Evolutionary conservation across 2,113 vertebrate species (phyloP).

Genomic region (Phalacrocorax pelagicus): DNA sequence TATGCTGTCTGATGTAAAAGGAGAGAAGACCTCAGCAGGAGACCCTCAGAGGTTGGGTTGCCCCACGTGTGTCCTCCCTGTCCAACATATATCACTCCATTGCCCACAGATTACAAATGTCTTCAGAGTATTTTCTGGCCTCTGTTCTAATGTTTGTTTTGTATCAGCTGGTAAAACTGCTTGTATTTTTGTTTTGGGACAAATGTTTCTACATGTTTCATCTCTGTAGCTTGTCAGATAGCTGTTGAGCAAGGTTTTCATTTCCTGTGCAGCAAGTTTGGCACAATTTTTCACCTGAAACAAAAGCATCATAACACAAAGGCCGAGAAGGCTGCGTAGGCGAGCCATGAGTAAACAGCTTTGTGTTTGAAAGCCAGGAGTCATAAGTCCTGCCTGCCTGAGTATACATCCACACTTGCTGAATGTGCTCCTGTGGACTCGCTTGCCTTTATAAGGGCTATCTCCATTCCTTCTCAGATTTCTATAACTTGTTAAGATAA

Average conservation of each 20-base stretch:
- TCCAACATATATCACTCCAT: not conserved
- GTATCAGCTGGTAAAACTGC: not conserved
- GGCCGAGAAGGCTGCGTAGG: not conserved
- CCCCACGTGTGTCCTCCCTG: not conserved
- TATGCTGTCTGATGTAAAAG: not conserved
- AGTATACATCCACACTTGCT: not conserved
- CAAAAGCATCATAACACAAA: not conserved
- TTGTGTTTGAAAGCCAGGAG: not conserved
- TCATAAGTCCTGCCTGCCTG: not conserved
- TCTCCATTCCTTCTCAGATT: not conserved
- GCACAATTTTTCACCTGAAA: not conserved
- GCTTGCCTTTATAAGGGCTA: not conserved
- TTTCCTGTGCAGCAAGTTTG: not conserved
- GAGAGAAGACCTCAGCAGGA: not conserved
- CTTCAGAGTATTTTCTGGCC: not conserved
- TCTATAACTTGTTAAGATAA: not conserved
- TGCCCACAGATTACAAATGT: not conserved
- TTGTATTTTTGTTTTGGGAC: not conserved
- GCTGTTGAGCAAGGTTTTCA: not conserved
- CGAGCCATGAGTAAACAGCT: not conserved
- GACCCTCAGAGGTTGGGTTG: not conserved
- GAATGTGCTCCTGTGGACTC: not conserved
- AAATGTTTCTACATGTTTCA: not conserved
- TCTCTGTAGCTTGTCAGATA: not conserved
- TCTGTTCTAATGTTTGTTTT: not conserved